Base-by-base conservation (phyloP, 2,888 invertebrate species). In the Mylabris sibirica region DNA sequence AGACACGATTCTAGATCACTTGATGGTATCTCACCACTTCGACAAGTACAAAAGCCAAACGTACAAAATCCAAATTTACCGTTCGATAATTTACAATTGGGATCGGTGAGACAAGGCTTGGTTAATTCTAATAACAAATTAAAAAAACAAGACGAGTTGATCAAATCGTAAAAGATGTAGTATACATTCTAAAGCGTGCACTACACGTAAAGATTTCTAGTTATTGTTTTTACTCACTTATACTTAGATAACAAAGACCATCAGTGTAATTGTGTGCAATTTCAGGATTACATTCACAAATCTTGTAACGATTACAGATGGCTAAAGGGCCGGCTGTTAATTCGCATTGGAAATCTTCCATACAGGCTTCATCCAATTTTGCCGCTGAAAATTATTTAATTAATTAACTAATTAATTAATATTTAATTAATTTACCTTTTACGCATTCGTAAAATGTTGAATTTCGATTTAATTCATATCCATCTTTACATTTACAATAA, bases 401-500 rank as follows among this genome's bases (percentile, higher is more conserved):
- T 24, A 38, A 49, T 65, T 14, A 30, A 60, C 60, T 59, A 6
- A 34, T 34, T 24, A 57, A 26, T 24, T 44, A 34, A 20, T n/a
- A 69, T 67, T 68, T 60, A 59, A 26, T 35, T 17, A 70, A 78
- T 79, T 74, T 77, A 86, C 86, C 79, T 82, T 79, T 79, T 9
- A 86, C 70, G 73, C 87, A 87, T 68, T 84, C 81, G 64, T 83
- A 83, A 72, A 76, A 79, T 2, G 84, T 85, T 53, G 76, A 77
- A 75, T 84, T 85, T 68, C 79, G 80, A 65, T 81, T 80, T 35
- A 84, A 76, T 34, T 84, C 83, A 68, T 83, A 81, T 67, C 81
- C 84, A 60, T 82, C 79, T 73, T 81, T 80, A 77, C 87, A 87
- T 69, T 82, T 81, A 70, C 87, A 87, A 44, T 74, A 71, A 57